Evolutionary conservation across 2,113 vertebrate species (phyloP), one percentile per base, ranked within the genome.

Genomic region (Acanthochromis polyacanthus): DNA sequence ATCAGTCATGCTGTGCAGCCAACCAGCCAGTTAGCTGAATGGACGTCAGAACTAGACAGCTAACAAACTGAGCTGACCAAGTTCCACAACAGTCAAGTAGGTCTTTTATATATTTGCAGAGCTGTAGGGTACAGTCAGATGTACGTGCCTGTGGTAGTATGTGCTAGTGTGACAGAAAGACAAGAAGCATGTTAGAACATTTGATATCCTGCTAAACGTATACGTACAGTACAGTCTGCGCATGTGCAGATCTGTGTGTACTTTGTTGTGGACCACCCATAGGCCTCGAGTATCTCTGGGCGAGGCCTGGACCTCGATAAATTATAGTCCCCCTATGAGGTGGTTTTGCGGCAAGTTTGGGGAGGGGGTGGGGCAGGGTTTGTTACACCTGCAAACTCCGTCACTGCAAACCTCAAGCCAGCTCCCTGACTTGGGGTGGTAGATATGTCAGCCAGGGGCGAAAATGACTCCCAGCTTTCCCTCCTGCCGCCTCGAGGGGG

Each of bases 371-470:
- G 92, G 64, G 69, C 57, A 83, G 67, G 82, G 80, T 78, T 72
- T 89, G 75, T 74, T 91, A 91, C 94, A 95, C 93, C 94, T 95
- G 94, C 74, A 71, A 87, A 74, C 78, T 82, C 73, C 75, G 75
- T 93, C 80, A 87, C 69, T 77, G 72, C 70, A 88, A 89, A 88
- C 86, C 91, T 90, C 84, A 80, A 87, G 76, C 71, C 85, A 82
- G 83, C 82, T 89, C 82, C 73, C 84, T 85, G 85, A 89, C 82
- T 86, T 10, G 56, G 80, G 63, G 77, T 25, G 58, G 52, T 71
- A 78, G 82, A 71, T 68, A 59, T 85, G 85, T 80, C 62, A 50
- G 81, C 80, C 64, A 70, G 60, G 32, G 60, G 80, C 69, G 82
- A 85, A 93, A 94, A 93, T 91, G 83, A 91, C 79, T 92, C 88